Base-by-base conservation (phyloP, 2,113 vertebrate genomes). In the Turdus rufiventris region DNA sequence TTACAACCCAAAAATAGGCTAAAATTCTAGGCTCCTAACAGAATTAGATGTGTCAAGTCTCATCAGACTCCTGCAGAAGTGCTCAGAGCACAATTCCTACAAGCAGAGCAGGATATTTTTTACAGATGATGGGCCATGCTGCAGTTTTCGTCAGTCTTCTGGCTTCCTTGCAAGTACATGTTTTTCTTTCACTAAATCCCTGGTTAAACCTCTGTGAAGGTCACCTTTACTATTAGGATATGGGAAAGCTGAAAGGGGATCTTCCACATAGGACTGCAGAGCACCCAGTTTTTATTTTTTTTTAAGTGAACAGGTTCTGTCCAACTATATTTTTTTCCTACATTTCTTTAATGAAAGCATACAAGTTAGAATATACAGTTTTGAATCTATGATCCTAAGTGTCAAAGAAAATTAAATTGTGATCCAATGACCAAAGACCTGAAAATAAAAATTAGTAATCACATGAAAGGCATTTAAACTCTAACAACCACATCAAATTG, bases 21-120 rank as follows among this genome's bases (percentile, higher is more conserved):
- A 47, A 79, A 91, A 89, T 82, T 91, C 45, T n/a, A 66, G 54
- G 67, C 38, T 94, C 12, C 78, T 85, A 50, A 78, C 47, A 89
- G 71, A 89, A 89, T 83, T 89, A 85, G 58, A 91, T 31, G 62
- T 96, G 95, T 95, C 94, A 85, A 85, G 34, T 94, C 85, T 96
- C 91, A 93, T 96, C 94, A 93, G 74, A 75, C 62, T 95, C 73
- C 60, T 24, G 17, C 50, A 79, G 45, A 92, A 89, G 24, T 21
- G 94, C 95, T 91, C 67, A 82, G 81, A 94, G 94, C 89, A 94
- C 74, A 89, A 23, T 89, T 88, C 58, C 2, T 8, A 88, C 87
- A 88, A 92, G 62, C 26, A 73, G 62, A 88, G 74, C 9, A 2
- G 45, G 50, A 23, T 85, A 61, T 89, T 87, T 89, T 85, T 91